Conservation (phyloP, 2,888 invertebrate genomes). For the Bimastos eiseni region DNA sequence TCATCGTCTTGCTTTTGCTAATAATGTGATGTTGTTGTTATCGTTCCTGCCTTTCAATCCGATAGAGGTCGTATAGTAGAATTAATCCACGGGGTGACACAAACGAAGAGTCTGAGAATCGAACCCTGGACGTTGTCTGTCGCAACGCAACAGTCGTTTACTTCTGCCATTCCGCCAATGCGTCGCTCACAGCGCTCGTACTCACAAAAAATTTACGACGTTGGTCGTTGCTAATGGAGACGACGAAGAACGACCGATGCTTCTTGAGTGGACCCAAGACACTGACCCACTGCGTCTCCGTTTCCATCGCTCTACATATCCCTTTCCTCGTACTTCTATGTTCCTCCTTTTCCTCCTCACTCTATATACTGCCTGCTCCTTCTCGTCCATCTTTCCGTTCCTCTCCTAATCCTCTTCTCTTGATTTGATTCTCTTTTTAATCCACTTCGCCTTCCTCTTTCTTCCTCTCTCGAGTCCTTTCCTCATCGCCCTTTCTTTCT, state of each 20-base stretch:
- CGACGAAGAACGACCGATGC: not conserved
- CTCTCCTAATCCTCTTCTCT: not conserved
- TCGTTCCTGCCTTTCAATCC: too few relatives aligned
- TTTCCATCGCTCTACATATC: not conserved
- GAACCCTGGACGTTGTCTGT: not conserved
- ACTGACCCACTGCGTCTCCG: not conserved
- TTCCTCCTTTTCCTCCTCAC: not conserved
- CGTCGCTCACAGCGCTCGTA: not conserved
- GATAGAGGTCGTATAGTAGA: not conserved
- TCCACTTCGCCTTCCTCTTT: not conserved
- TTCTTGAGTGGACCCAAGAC: conserved; percentile 13
- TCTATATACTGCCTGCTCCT: not conserved
- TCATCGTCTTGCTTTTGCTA: not conserved
- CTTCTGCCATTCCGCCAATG: not conserved
- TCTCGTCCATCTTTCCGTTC: not conserved
- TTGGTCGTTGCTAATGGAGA: conserved; percentile 13
- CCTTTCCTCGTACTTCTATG: not conserved
- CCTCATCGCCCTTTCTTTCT: not conserved
- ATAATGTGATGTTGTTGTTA: not conserved
- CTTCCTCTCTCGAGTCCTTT: not conserved
- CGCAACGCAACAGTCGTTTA: not conserved
- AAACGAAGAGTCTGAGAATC: not conserved
- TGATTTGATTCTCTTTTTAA: too few relatives aligned
- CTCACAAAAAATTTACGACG: not conserved
- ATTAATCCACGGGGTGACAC: not conserved